These are phyloP conservation scores for Caenorhabditis wallacei DNA, from an alignment of 2,888 invertebrate species.

Conservation along the genomic window DNA sequence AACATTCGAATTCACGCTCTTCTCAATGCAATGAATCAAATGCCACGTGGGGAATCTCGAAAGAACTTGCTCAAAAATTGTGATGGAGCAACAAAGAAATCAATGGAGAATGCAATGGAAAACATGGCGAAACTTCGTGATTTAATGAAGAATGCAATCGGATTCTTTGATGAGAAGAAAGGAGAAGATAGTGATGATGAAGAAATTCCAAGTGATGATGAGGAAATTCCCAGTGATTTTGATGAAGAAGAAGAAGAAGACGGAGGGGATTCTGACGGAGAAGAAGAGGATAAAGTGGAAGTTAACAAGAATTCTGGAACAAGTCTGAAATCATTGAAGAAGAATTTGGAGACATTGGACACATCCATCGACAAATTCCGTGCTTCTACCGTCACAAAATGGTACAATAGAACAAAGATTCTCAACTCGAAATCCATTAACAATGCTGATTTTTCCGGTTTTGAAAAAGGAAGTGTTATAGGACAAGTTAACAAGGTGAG, in stretches of 20 bases:
- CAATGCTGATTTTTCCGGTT: slow-evolving; percentile 85
- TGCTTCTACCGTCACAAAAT: slow-evolving; percentile 91
- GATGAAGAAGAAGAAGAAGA: slow-evolving; percentile 62
- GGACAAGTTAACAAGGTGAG: slow-evolving; percentile 60
- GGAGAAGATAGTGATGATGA: slow-evolving; percentile 78
- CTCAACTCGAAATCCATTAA: slow-evolving; percentile 86
- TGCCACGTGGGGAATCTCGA: slow-evolving; percentile 74
- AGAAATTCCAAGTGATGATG: slow-evolving; percentile 79
- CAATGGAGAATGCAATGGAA: slow-evolving; percentile 61
- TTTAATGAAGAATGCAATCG: slow-evolving; percentile 48
- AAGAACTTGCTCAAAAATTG: slow-evolving; percentile 65
- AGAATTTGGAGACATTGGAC: slow-evolving; percentile 34
- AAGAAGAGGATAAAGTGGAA: slow-evolving; percentile 50
- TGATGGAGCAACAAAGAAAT: slow-evolving; percentile 67
- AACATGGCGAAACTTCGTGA: slow-evolving; percentile 68
- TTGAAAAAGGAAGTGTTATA: slow-evolving; percentile 82
- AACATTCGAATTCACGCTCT: slow-evolving; percentile 75
- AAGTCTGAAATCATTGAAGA: slow-evolving; percentile 40
- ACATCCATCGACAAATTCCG: slow-evolving; percentile 86
- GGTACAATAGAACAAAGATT: slow-evolving; percentile 93
- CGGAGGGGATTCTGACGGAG: slow-evolving; percentile 34
- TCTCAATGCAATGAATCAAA: slow-evolving; percentile 73
- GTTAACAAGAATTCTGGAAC: slow-evolving; percentile 26
- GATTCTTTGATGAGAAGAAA: slow-evolving; percentile 35
- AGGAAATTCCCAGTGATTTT: slow-evolving; percentile 68